phyloP scores from a whole-genome alignment of 2,113 vertebrate species.

The rat (Rattus norvegicus) region DNA sequence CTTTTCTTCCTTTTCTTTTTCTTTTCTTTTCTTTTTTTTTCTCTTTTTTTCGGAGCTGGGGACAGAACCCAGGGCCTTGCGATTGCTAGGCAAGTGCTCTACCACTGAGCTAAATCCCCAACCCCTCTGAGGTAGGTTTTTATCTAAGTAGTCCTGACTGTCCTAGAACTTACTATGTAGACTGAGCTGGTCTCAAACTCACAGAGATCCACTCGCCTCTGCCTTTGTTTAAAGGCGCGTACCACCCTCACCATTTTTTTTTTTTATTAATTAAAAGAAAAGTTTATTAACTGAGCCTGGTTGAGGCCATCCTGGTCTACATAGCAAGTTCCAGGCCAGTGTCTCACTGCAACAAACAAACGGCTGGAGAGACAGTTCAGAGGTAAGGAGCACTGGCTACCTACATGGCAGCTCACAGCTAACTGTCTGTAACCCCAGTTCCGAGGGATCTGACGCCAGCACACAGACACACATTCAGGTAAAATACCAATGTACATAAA shows the following conservation, averaged over 20 bases:
- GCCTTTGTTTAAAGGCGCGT: neutral
- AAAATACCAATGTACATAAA: neutral
- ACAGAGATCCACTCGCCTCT: neutral
- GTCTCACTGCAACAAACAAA: neutral
- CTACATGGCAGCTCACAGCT: neutral
- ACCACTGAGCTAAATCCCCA: no score
- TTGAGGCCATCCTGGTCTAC: neutral
- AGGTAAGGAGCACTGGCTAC: neutral
- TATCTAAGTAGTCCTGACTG: neutral
- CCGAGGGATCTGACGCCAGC: neutral
- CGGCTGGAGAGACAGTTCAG: neutral
- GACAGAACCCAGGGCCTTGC: no score
- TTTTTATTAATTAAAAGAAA: neutral
- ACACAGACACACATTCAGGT: neutral
- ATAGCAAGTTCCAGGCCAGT: neutral
- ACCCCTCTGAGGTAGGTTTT: no score
- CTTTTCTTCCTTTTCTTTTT: neutral
- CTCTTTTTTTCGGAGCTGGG: no score
- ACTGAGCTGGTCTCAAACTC: neutral
- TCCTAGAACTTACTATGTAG: neutral
- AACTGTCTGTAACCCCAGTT: neutral
- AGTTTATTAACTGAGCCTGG: neutral
- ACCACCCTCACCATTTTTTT: neutral
- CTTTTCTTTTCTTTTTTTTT: no score
- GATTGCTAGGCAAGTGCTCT: no score